Base-by-base conservation (phyloP, 2,113 vertebrate species). In the Chunga burmeisteri region DNA sequence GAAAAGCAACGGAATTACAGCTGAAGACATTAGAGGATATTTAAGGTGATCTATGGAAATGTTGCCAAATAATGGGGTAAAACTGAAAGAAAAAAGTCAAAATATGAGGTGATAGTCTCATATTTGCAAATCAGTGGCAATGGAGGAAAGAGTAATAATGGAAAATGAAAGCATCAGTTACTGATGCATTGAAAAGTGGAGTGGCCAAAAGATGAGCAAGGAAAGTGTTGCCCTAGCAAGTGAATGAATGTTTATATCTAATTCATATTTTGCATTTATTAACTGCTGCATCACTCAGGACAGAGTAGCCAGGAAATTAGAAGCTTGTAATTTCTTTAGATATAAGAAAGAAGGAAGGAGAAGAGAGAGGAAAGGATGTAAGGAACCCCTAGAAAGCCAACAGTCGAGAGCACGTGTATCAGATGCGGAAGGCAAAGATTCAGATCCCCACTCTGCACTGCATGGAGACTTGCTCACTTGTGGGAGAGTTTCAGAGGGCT, bases 1-100 rank as follows among this genome's bases (percentile, higher is more conserved):
- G 34, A 84, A 92, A 83, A 88, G n/a, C 30, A 80, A 84, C 20
- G 46, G 40, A 92, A 92, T 58, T 63, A 30, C 75, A 77, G 53
- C 63, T 46, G 67, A 77, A 86, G 22, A 84, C 88, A 82, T 52
- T 16, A 67, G 53, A 66, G n/a, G 32, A 46, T 21, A 9, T 63
- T 92, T 83, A 66, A 32, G 38, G 8, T 49, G 10, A 83, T 58
- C 2, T 4, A 10, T 10, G 7, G 16, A 81, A 77, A 55, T 23
- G 29, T 22, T 62, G 38, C 50, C 30, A 91, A 92, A 62, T 86
- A 68, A 75, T 1, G 6, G 42, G 19, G 21, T 46, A 42, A 88
- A 93, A 92, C 30, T 20, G 18, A 73, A 38, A 79, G 10, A 38
- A 55, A 81, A 73, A 86, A 21, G 13, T 36, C 44, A 30, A 78